Conservation (phyloP, 2,113 vertebrate species). For the Blennius ocellaris region DNA sequence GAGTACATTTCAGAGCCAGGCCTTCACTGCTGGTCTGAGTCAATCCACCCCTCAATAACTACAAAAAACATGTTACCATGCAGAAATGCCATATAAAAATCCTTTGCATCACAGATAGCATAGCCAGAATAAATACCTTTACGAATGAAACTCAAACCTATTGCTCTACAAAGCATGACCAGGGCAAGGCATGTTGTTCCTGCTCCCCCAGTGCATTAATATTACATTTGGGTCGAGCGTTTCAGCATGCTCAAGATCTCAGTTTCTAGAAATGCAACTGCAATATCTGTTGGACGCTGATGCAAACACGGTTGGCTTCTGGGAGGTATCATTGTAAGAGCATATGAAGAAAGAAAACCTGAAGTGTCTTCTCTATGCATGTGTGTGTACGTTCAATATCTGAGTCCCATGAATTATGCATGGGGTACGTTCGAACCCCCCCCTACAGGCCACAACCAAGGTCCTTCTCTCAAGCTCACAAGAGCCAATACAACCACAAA, state of each 20-base stretch:
- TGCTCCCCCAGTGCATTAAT: slow-evolving; percentile 58
- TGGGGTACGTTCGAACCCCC: slow-evolving; percentile 62
- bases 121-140: too few relatives aligned
- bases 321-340: slow-evolving; percentile 7
- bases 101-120: too few relatives aligned
- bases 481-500: slow-evolving; percentile 28
- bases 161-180: slow-evolving; percentile 68
- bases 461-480: slow-evolving; percentile 52
- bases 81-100: too few relatives aligned
- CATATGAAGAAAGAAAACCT: slow-evolving; percentile 14
- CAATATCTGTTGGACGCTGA: slow-evolving; percentile 34
- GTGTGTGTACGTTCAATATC: slow-evolving; percentile 48
- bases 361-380: slow-evolving; percentile 20
- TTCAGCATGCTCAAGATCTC: slow-evolving; percentile 28
- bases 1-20: too few relatives aligned
- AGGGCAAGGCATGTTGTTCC: slow-evolving; percentile 43
- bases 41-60: too few relatives aligned
- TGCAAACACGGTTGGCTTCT: slow-evolving; percentile 32
- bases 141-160: slow-evolving; percentile 53
- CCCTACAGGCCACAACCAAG: slow-evolving; percentile 53
- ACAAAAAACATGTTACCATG: too few relatives aligned
- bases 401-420: slow-evolving; percentile 70
- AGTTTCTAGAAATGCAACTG: slow-evolving; percentile 20
- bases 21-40: too few relatives aligned
- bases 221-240: slow-evolving; percentile 56